Evolutionary conservation across 2,888 invertebrate genomes (phyloP).

Genomic region (Cephus sareptanus): DNA sequence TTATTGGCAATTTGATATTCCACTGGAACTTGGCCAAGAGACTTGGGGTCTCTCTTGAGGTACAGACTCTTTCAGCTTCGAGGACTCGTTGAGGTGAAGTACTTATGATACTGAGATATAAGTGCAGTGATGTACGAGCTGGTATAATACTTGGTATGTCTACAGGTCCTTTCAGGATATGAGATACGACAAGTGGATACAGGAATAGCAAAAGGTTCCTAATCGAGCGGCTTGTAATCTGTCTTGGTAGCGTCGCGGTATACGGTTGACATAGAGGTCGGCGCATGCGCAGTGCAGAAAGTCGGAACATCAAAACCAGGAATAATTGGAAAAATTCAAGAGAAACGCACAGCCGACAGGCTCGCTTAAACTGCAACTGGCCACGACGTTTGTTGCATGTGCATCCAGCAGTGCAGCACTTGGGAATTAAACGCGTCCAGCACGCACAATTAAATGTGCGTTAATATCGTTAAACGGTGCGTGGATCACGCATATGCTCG

Average conservation of each 20-base stretch:
- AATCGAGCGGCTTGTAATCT: not conserved
- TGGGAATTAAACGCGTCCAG: constrained; percentile 36
- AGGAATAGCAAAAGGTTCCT: not conserved
- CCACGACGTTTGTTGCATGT: constrained; percentile 12
- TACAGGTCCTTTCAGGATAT: not conserved
- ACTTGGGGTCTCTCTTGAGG: not conserved
- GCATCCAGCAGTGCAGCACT: not conserved
- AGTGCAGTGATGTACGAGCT: not conserved
- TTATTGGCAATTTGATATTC: constrained; percentile 54
- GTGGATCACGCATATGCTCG: constrained; percentile 14
- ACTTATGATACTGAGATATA: not conserved
- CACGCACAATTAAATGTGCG: constrained; percentile 51
- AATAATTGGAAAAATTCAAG: constrained; percentile 1
- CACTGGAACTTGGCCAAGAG: constrained; percentile 44
- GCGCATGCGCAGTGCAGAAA: not conserved
- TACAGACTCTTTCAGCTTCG: not conserved
- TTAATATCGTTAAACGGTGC: constrained; percentile 54
- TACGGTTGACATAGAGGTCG: not conserved
- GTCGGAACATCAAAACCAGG: not conserved
- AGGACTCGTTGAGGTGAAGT: not conserved
- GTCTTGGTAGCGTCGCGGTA: not conserved
- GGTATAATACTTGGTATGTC: not conserved
- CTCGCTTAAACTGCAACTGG: constrained; percentile 21
- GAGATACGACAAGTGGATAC: not conserved
- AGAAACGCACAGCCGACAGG: constrained; percentile 2